Evolutionary conservation across 2,797 vertebrate genomes (phyloP).

Genomic region (Hoplostethus atlanticus): DNA sequence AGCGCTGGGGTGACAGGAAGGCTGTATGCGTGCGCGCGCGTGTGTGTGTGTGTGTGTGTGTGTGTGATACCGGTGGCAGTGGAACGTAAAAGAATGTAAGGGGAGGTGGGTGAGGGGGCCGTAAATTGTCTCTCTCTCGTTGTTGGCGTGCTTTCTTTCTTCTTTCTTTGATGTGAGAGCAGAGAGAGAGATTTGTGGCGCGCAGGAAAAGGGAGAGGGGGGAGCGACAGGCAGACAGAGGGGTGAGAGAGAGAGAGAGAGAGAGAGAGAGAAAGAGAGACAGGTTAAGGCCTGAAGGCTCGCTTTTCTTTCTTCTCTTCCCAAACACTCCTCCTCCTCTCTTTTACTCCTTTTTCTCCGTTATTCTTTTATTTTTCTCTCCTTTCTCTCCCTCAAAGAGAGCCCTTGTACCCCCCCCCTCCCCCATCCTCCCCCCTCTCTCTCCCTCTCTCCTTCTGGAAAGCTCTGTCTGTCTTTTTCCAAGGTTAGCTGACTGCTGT

Average conservation of each 20-base stretch:
- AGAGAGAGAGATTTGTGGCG: conserved; percentile 66
- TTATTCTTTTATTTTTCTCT: neutral
- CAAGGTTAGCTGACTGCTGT: conserved; percentile 48
- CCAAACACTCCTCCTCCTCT: neutral
- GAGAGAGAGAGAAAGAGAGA: conserved; percentile 8
- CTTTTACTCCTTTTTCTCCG: neutral
- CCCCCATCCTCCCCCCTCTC: neutral
- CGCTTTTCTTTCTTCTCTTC: neutral
- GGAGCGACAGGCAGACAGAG: conserved; percentile 11
- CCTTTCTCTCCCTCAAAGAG: conserved; percentile 15
- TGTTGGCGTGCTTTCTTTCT: conserved; percentile 38
- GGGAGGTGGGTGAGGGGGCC: conserved; percentile 25
- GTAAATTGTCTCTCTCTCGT: conserved; percentile 67
- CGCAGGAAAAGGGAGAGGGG: neutral
- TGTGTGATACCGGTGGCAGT: conserved; percentile 28
- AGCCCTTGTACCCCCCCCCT: conserved; percentile 5
- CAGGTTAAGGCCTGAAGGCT: conserved; percentile 40
- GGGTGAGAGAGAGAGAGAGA: conserved; percentile 13
- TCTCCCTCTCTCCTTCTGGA: neutral
- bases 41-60: neutral
- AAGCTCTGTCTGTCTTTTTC: conserved; percentile 10
- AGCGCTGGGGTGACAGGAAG: conserved; percentile 1
- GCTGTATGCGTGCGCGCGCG: neutral
- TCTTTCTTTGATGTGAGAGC: conserved; percentile 71
- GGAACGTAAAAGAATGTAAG: conserved; percentile 69